Base-by-base conservation (phyloP, 1,140 invertebrate genomes). In the Cheumatopsyche charites region DNA sequence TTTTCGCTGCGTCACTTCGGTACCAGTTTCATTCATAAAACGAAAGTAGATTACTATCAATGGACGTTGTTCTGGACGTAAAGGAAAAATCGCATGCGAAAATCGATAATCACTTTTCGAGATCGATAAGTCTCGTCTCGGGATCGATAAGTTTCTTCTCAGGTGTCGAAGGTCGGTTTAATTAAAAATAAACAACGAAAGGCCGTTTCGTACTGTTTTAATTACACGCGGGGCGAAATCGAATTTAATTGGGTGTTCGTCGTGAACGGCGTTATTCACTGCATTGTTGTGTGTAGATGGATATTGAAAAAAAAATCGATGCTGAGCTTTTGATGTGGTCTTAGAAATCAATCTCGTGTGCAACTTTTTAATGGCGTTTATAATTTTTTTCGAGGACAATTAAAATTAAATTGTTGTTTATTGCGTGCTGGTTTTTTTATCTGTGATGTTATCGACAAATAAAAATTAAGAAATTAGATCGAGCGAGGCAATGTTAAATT, bases 11-110 rank as follows among this genome's bases (percentile, higher is more conserved):
- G 62, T 63, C 62, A 63, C 19, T 63, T 63, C 62, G 29, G 62
- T 63, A 63, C 62, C 62, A 63, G 62, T 63, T 63, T 63, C 62
- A 63, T 63, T 63, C 62, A 63, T 63, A 63, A 63, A 63, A 41
- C 41, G 62, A 63, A 63, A 63, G 62, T 63, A 43, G 62, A 63
- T 63, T 43, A 63, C 41, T 63, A 63, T 63, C 62, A 63, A 63
- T 63, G 62, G 62, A 9, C 62, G 15, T 63, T 12, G 17, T 5
- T 11, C 21, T 25, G 21, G 23, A 23, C 55, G 55, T 25, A 58
- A 58, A 23, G 55, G 55, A 7, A 58, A 58, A 58, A 58, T 12
- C 12, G 12, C 55, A 25, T 23, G 55, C 23, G 12, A 25, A 58
- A 25, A 13, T 25, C 19, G 15, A 52, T 19, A 9, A 52, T 42